These are phyloP conservation scores for Alligator sinensis DNA, from an alignment of 2,113 vertebrate genomes.

Conservation along the genomic window DNA sequence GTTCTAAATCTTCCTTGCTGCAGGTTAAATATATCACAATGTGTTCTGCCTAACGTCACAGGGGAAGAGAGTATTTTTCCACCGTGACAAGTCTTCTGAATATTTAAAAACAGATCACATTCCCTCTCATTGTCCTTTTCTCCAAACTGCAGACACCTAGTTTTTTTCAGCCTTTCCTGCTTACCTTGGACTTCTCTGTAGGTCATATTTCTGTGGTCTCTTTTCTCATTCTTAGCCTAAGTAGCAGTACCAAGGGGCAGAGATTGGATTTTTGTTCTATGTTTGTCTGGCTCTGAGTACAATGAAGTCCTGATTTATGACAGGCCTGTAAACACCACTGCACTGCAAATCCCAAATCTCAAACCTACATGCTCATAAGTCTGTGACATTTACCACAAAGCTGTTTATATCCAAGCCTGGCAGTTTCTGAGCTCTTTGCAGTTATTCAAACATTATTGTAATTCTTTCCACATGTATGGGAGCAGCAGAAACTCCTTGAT, in stretches of 20 bases:
- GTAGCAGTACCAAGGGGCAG: not conserved
- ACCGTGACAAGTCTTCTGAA: no score
- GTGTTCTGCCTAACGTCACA: no score
- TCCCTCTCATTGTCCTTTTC: no score
- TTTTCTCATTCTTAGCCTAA: not conserved
- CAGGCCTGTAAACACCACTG: not conserved
- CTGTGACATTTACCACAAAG: not conserved
- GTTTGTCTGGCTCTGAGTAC: not conserved
- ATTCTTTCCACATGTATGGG: rapidly evolving
- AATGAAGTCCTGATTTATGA: not conserved
- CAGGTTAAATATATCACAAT: no score
- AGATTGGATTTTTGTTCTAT: not conserved
- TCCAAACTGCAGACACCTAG: no score
- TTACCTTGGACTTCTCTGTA: not conserved
- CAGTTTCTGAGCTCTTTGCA: rapidly evolving
- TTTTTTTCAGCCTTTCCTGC: no score
- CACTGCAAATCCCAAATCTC: not conserved
- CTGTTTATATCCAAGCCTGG: rapidly evolving
- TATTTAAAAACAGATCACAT: no score
- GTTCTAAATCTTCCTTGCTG: no score
- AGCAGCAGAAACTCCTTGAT: not conserved
- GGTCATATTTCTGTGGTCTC: not conserved
- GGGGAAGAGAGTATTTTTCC: no score
- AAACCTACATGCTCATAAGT: not conserved
- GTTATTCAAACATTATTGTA: rapidly evolving